Evolutionary conservation across 2,888 invertebrate genomes (phyloP), one percentile per base, ranked within the genome.

Genomic region (Drosophila aldrichi): DNA sequence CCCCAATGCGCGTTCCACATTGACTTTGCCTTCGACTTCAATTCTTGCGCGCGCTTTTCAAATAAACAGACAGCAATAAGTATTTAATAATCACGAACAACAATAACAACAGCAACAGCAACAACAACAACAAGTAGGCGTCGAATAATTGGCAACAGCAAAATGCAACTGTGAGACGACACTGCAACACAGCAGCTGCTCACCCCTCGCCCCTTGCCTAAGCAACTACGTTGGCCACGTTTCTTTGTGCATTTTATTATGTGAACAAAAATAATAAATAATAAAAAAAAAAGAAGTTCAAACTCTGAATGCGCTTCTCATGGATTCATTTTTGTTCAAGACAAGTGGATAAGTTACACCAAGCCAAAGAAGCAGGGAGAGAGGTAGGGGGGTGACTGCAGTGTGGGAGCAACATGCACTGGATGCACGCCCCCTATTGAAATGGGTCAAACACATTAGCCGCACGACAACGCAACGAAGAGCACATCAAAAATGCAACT

Each of bases 291-390:
- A 81, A 83, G 76, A 83, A 84, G 87, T 84, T 87, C 72, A 81
- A 74, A 59, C 77, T 74, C 70, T 84, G 87, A 84, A 87, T 87
- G 87, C 71, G 68, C 82, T 87, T 84, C 84, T 80, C 88, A 85
- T 77, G 76, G 68, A 80, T 83, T 81, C 72, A 81, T 75, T 70
- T 56, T 70, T 61, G 71, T 51, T 57, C 52, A 66, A 68, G 67
- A 57, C 56, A 69, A 63, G 77, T 62, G 76, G 72, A 67, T 68
- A 62, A 56, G 63, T 60, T 48, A 64, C 49, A 36, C n/a, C 1
- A 56, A 40, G 66, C 10, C 10, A 10, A 32, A 10, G 41, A n/a
- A n/a, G n/a, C n/a, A n/a, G 22, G n/a, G 43, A 12, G 25, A 34
- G n/a, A 32, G n/a, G 41, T 8, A 7, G n/a, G 38, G 14, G 44